Conservation (phyloP, 1,140 invertebrate species). For the Trichoplusia ni region DNA sequence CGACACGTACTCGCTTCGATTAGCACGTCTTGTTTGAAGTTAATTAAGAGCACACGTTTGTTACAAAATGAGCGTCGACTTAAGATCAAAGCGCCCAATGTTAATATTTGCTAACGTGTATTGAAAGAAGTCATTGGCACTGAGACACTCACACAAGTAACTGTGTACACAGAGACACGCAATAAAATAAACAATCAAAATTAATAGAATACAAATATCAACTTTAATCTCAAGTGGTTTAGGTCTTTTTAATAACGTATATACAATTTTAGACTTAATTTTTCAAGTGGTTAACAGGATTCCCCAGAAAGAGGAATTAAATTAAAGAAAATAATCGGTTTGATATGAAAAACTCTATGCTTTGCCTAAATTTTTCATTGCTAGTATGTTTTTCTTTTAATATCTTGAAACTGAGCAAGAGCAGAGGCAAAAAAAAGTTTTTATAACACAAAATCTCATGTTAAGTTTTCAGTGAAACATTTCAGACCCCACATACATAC, state of each 20-base stretch:
- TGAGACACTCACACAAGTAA: background rate
- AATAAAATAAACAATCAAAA: too few relatives aligned
- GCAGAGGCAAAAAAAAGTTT: too few relatives aligned
- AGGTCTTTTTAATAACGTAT: too few relatives aligned
- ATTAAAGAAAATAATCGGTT: background rate
- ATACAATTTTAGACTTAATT: background rate
- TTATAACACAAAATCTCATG: too few relatives aligned
- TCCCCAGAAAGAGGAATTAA: background rate
- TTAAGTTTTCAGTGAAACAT: too few relatives aligned
- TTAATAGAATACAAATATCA: too few relatives aligned
- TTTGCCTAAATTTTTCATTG: background rate
- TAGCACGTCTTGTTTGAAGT: constrained; percentile 68
- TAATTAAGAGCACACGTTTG: constrained; percentile 71
- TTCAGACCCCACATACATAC: too few relatives aligned
- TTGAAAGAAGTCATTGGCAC: constrained; percentile 72
- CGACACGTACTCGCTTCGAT: constrained; percentile 38
- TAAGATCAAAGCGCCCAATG: constrained; percentile 67
- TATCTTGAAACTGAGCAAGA: too few relatives aligned
- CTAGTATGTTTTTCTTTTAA: too few relatives aligned
- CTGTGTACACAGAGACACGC: background rate
- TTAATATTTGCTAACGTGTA: constrained; percentile 69
- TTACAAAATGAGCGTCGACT: constrained; percentile 57
- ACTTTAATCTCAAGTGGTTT: too few relatives aligned
- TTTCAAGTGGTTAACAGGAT: too few relatives aligned
- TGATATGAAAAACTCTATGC: background rate